Percentiles rank a stretch among this genome's conserved stretches.
These are phyloP conservation scores for Protosalanx chinensis DNA, from an alignment of 2,797 vertebrate species.

Conservation along the genomic window DNA sequence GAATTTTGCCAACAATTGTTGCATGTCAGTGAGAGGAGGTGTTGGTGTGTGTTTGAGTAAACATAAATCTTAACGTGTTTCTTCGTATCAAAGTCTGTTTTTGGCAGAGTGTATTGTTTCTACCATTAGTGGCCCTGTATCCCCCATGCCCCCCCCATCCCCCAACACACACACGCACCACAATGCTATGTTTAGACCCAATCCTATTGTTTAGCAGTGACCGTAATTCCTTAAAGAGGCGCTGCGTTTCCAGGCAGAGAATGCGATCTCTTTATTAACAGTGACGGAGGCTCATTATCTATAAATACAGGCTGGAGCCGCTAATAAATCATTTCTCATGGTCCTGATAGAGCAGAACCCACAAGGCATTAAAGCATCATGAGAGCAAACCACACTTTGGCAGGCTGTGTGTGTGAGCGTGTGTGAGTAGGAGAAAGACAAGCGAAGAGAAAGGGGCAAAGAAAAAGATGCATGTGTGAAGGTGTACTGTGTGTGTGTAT, in stretches of 20 bases:
- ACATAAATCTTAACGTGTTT: not conserved
- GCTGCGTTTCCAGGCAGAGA: slow-evolving; percentile 56
- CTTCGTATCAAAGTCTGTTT: too few species aligned
- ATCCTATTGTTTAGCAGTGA: slow-evolving; percentile 60
- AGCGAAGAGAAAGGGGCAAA: not conserved
- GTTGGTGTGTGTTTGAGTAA: not conserved
- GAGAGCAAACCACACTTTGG: slow-evolving; percentile 68
- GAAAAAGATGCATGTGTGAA: slow-evolving; percentile 1
- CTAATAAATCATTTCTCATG: slow-evolving; percentile 82
- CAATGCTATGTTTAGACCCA: slow-evolving; percentile 45
- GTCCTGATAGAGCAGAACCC: slow-evolving; percentile 72
- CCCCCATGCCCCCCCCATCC: not conserved
- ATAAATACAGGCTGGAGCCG: slow-evolving; percentile 73
- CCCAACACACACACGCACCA: not conserved
- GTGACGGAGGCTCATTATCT: slow-evolving; percentile 72
- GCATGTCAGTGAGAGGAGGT: not conserved
- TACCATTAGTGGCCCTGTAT: slow-evolving; percentile 14
- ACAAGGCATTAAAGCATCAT: slow-evolving; percentile 71
- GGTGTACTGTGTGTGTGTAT: slow-evolving; percentile 4
- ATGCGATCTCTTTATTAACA: slow-evolving; percentile 74
- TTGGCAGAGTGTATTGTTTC: slow-evolving; percentile 32
- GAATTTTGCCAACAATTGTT: not conserved
- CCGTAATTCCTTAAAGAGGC: slow-evolving; percentile 69
- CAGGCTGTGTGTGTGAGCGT: slow-evolving; percentile 29
- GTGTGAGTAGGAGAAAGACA: not conserved